Conservation (phyloP, 1,140 invertebrate genomes). For the Melitaea cinxia region DNA sequence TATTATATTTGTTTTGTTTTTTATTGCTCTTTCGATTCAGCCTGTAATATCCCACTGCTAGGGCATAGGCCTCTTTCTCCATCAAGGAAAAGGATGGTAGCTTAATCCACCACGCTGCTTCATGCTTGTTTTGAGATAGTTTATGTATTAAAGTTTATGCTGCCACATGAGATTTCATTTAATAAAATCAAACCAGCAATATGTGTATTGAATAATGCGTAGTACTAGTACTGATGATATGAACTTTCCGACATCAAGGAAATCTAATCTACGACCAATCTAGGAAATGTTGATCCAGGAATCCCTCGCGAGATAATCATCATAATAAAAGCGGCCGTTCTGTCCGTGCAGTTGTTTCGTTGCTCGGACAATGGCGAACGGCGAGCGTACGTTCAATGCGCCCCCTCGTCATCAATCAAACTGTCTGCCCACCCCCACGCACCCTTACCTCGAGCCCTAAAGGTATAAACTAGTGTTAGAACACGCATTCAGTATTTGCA, state of each 20-base stretch:
- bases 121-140: too few species aligned
- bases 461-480: slow-evolving; percentile 38
- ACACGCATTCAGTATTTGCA: slow-evolving; percentile 25
- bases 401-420: slow-evolving; percentile 76
- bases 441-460: slow-evolving; percentile 28
- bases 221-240: background rate
- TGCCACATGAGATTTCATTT: background rate
- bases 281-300: slow-evolving; percentile 26
- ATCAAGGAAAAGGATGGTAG: too few species aligned
- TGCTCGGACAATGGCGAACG: slow-evolving; percentile 66
- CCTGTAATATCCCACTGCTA: too few species aligned
- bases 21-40: slow-evolving; percentile 1
- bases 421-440: slow-evolving; percentile 47
- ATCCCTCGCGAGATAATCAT: slow-evolving; percentile 41
- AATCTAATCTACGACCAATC: slow-evolving; percentile 23
- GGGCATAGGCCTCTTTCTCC: too few species aligned
- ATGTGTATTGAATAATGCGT: background rate
- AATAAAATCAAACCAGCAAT: background rate
- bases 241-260: background rate
- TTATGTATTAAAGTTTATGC: too few species aligned
- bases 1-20: slow-evolving; percentile 32
- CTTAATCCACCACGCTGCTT: too few species aligned
- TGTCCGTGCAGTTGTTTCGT: slow-evolving; percentile 69
- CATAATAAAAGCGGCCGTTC: slow-evolving; percentile 61
- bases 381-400: slow-evolving; percentile 63